Conservation (phyloP, 2,113 vertebrate genomes). For the Rissa tridactyla region DNA sequence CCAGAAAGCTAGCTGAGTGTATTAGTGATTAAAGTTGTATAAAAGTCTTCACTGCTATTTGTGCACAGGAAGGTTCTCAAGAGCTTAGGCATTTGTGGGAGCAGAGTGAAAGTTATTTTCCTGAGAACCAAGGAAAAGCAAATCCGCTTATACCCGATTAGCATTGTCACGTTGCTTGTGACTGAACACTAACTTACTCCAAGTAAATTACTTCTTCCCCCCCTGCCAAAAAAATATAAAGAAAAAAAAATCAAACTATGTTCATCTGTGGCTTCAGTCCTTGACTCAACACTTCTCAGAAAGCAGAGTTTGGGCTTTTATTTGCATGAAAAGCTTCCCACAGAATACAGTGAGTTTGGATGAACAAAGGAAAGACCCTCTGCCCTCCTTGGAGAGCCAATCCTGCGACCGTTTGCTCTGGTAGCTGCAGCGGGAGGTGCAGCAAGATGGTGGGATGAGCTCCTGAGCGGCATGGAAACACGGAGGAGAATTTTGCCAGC, state of each 20-base stretch:
- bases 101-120: background rate
- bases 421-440: background rate
- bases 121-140: background rate
- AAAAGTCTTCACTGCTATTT: background rate
- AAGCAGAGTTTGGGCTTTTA: background rate
- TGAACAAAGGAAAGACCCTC: background rate
- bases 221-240: background rate
- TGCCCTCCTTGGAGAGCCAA: background rate
- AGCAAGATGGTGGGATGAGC: background rate
- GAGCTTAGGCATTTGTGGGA: background rate
- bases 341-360: background rate
- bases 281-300: background rate
- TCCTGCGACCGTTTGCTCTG: rapidly evolving
- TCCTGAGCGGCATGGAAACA: background rate
- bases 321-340: background rate
- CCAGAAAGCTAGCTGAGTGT: background rate
- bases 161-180: background rate
- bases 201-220: background rate
- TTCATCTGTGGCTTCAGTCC: background rate
- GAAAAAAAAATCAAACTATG: background rate
- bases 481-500: rapidly evolving
- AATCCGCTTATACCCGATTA: background rate
- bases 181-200: background rate
- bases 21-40: background rate
- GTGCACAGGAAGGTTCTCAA: background rate